Evolutionary conservation across 2,113 vertebrate species (phyloP).

Genomic region (Atlantisia rogersi): DNA sequence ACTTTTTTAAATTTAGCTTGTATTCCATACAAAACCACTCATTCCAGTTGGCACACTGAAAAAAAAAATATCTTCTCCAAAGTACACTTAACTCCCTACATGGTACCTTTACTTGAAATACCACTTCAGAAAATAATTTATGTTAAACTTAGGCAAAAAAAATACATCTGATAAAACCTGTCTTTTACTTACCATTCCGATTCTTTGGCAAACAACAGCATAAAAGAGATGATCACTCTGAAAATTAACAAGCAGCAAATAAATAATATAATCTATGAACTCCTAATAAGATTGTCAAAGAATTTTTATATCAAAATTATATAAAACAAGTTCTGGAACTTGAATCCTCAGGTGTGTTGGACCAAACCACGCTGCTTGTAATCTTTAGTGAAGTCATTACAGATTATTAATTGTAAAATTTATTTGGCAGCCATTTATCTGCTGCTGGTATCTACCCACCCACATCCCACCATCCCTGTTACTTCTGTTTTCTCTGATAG

Average conservation of each 20-base stretch:
- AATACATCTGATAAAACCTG: background rate
- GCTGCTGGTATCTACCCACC: background rate
- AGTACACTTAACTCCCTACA: background rate
- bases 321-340: background rate
- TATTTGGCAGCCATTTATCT: background rate
- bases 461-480: background rate
- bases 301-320: background rate
- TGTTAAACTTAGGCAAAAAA: background rate
- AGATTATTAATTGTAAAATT: background rate
- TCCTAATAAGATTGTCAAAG: background rate
- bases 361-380: background rate
- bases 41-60: background rate
- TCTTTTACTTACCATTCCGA: slow-evolving; percentile 29
- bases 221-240: slow-evolving; percentile 27
- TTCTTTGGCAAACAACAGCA: slow-evolving; percentile 12
- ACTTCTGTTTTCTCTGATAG: background rate
- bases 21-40: background rate
- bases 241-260: background rate
- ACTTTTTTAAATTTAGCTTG: background rate
- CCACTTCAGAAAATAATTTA: background rate
- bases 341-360: background rate
- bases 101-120: background rate
- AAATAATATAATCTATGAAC: background rate
- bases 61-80: background rate
- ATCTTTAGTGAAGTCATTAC: background rate